These are phyloP conservation scores for Tenebrio molitor DNA, from an alignment of 1,140 invertebrate genomes.

Conservation along the genomic window DNA sequence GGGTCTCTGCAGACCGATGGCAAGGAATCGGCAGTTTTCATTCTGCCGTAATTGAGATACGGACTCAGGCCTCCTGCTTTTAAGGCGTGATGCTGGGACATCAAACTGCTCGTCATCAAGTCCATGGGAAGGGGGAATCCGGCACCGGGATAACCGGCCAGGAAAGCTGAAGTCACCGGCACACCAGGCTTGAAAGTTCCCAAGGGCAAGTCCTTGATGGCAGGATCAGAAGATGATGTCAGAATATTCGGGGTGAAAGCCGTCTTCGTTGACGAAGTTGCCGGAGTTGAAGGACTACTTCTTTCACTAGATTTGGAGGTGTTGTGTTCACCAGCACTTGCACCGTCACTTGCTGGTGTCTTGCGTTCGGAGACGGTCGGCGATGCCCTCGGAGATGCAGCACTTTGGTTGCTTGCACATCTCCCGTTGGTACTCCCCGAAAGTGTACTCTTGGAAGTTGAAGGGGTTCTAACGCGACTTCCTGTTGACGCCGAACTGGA, in stretches of 20 bases:
- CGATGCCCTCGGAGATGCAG: conserved; percentile 72
- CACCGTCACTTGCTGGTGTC: conserved; percentile 66
- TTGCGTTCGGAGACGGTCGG: conserved; percentile 64
- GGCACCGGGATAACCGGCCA: conserved; percentile 69
- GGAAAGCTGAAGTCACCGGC: conserved; percentile 69
- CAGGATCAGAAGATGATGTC: conserved; percentile 70
- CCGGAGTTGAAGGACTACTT: conserved; percentile 64
- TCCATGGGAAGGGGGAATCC: conserved; percentile 77
- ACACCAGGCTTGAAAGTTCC: conserved; percentile 76
- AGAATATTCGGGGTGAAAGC: conserved; percentile 69
- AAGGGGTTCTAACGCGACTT: conserved; percentile 71
- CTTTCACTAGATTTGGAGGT: conserved; percentile 62
- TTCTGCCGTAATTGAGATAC: conserved; percentile 79
- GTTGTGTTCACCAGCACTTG: conserved; percentile 47
- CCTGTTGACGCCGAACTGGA: conserved; percentile 64
- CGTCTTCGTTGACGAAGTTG: conserved; percentile 62
- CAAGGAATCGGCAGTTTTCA: conserved; percentile 73
- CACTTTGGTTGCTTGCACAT: conserved; percentile 76
- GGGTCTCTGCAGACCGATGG: conserved; percentile 89
- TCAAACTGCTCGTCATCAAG: conserved; percentile 78
- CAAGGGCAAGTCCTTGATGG: conserved; percentile 75
- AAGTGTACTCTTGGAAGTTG: conserved; percentile 68
- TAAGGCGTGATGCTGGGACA: conserved; percentile 80
- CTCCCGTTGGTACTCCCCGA: conserved; percentile 68
- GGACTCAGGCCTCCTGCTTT: conserved; percentile 77